Percentiles rank a stretch among this genome's conserved stretches.
phyloP scores from a whole-genome alignment of 2,797 vertebrate species.

The Gambelia wislizenii region DNA sequence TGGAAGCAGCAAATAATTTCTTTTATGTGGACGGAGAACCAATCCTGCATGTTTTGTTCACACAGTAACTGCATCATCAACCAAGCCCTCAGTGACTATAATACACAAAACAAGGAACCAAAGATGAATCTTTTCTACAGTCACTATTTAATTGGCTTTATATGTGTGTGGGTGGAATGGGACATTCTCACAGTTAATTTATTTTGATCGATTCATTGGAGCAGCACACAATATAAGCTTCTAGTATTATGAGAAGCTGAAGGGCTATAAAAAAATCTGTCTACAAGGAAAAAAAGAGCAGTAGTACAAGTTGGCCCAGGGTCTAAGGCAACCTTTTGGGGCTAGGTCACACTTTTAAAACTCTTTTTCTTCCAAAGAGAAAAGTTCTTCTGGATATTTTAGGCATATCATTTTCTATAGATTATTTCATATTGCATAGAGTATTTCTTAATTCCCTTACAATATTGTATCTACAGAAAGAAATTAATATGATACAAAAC shows the following conservation, averaged over 20 bases:
- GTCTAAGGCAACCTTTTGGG: constrained; percentile 42
- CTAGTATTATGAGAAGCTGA: constrained; percentile 64
- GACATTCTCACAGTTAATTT: constrained; percentile 53
- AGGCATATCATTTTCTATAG: constrained; percentile 25
- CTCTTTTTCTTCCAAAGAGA: constrained; percentile 43
- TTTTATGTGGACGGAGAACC: background rate
- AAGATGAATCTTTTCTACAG: constrained; percentile 54
- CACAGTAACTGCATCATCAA: constrained; percentile 10
- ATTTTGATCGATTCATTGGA: constrained; percentile 68
- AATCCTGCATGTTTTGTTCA: background rate
- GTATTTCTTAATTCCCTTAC: background rate
- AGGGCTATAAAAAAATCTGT: constrained; percentile 63
- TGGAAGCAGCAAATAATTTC: constrained; percentile 50
- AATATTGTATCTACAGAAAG: background rate
- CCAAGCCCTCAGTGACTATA: constrained; percentile 40
- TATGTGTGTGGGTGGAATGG: constrained; percentile 18
- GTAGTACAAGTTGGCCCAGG: constrained; percentile 39
- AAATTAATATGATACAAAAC: background rate
- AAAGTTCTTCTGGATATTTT: constrained; percentile 58
- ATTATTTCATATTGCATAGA: background rate
- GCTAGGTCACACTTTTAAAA: background rate
- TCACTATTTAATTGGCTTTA: background rate
- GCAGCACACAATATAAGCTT: constrained; percentile 35
- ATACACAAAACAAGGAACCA: background rate
- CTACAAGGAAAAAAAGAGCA: constrained; percentile 46